Evolutionary conservation across 2,888 invertebrate species (phyloP).

Genomic region (Erpobdella octoculata): DNA sequence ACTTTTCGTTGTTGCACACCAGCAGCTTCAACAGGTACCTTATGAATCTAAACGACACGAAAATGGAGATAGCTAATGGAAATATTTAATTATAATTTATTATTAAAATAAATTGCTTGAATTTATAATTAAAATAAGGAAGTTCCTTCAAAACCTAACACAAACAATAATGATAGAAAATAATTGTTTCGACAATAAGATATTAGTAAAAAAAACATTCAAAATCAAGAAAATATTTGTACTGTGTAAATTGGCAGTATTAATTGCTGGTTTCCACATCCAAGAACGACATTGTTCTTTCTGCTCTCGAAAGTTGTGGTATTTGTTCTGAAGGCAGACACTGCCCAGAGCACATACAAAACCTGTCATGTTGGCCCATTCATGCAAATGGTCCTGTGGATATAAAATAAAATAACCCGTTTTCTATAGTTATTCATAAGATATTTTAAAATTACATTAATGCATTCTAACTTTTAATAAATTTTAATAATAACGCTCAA

Average conservation of each 20-base stretch:
- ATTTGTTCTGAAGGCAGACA: slow-evolving; percentile 70
- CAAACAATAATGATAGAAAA: too few relatives aligned
- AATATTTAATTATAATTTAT: not conserved
- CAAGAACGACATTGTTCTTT: slow-evolving; percentile 48
- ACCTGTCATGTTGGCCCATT: slow-evolving; percentile 98
- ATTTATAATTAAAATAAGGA: not conserved
- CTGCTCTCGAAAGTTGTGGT: slow-evolving; percentile 38
- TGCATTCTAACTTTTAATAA: not conserved
- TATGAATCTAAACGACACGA: slow-evolving; percentile 65
- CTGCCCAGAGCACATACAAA: slow-evolving; percentile 90
- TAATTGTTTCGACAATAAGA: too few relatives aligned
- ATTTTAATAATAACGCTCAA: not conserved
- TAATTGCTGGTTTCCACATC: slow-evolving; percentile 62
- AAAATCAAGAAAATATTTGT: slow-evolving; percentile 52
- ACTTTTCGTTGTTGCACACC: slow-evolving; percentile 86
- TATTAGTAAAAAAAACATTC: not conserved
- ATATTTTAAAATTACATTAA: too few relatives aligned
- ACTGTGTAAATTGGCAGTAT: slow-evolving; percentile 92
- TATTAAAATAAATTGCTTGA: not conserved
- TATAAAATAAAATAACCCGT: too few relatives aligned
- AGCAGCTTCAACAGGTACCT: slow-evolving; percentile 77
- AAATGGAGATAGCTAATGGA: not conserved
- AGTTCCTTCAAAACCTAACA: too few relatives aligned
- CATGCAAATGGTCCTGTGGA: slow-evolving; percentile 62
- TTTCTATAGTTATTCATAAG: too few relatives aligned